Percentiles rank a stretch among this genome's conserved stretches.
Evolutionary conservation across 37 sponge, comb jelly and placozoan genomes (phyloP).

Genomic region (Amphimedon queenslandica): DNA sequence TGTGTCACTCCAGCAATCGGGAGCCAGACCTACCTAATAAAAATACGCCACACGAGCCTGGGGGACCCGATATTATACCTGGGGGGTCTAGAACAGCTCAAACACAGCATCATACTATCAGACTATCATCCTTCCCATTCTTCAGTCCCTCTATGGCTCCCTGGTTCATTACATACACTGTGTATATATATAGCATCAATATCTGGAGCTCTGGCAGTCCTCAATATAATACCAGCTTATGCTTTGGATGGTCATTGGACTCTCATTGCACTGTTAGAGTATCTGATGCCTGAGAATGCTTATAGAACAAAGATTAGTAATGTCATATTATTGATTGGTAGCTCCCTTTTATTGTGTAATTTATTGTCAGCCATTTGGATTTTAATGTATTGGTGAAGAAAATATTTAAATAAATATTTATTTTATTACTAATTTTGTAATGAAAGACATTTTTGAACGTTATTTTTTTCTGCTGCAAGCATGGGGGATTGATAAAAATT

Average conservation of each 20-base stretch:
- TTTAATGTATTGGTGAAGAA: slow-evolving; percentile 33
- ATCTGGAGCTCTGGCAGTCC: slow-evolving; percentile 89
- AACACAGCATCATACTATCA: slow-evolving; percentile 34
- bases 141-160: slow-evolving; percentile 58
- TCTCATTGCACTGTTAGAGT: slow-evolving; percentile 66
- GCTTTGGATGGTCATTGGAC: slow-evolving; percentile 92
- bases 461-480: no score
- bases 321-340: slow-evolving; percentile 32
- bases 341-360: slow-evolving; percentile 43
- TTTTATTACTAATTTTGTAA: no score
- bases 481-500: no score
- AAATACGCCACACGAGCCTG: slow-evolving; percentile 59
- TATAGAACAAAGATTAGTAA: slow-evolving; percentile 33
- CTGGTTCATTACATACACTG: slow-evolving; percentile 65
- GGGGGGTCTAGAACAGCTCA: slow-evolving; percentile 66
- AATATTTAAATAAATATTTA: background rate
- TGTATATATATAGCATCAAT: slow-evolving; percentile 77
- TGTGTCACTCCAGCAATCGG: slow-evolving; percentile 69
- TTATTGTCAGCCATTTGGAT: slow-evolving; percentile 56
- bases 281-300: slow-evolving; percentile 21
- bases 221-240: slow-evolving; percentile 88
- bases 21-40: slow-evolving; percentile 35
- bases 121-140: slow-evolving; percentile 52
- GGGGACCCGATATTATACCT: slow-evolving; percentile 71
- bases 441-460: no score